Percentiles rank a stretch among this genome's conserved stretches.
Evolutionary conservation across 2,113 vertebrate species (phyloP).

Genomic region (Callorhinus ursinus): DNA sequence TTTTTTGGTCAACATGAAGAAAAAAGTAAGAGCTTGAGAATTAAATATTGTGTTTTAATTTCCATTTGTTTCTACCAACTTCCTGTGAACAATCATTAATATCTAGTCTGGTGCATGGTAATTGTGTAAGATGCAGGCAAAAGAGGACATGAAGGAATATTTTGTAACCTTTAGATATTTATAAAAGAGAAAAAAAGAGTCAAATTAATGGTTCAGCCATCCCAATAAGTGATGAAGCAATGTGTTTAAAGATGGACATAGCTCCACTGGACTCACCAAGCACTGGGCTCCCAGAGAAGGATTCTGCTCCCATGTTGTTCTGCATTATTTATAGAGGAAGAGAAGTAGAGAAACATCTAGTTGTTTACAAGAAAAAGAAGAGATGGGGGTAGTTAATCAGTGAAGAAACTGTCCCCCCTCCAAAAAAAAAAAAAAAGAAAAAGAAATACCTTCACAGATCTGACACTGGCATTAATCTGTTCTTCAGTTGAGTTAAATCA

Average conservation of each 20-base stretch:
- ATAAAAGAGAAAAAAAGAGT: neutral
- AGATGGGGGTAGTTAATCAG: neutral
- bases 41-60: neutral
- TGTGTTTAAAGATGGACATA: neutral
- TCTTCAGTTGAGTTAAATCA: neutral
- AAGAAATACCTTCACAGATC: neutral
- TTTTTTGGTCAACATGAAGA: neutral
- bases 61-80: neutral
- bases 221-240: neutral
- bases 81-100: neutral
- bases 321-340: neutral
- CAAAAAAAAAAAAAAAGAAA: neutral
- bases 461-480: neutral
- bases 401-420: neutral
- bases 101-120: neutral
- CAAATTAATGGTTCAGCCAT: neutral
- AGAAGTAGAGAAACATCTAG: neutral
- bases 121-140: neutral
- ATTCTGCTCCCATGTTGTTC: neutral
- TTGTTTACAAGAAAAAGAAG: neutral
- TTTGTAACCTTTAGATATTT: too few species aligned
- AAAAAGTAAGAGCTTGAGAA: neutral
- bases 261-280: fast-evolving
- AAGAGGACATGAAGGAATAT: neutral
- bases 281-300: too few species aligned